Percentiles rank a stretch among this genome's conserved stretches.
Conservation (phyloP, 2,113 vertebrate genomes). For the Corynorhinus townsendii region DNA sequence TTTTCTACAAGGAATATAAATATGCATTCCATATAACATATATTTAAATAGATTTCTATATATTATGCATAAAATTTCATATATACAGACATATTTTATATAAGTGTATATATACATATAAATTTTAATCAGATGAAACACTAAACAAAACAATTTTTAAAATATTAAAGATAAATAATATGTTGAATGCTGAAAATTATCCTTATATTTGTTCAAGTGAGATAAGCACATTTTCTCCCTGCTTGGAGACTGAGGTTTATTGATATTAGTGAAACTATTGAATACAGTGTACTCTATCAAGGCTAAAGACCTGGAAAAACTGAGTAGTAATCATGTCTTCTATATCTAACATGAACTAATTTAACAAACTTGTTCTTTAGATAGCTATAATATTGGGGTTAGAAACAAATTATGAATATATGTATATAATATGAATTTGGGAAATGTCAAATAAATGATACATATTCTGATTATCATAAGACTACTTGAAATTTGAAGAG, state of each 20-base stretch:
- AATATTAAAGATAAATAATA: not conserved
- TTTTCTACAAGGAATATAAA: not conserved
- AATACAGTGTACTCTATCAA: not conserved
- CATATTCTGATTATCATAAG: not conserved
- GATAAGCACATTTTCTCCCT: not conserved
- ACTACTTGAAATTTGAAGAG: not conserved
- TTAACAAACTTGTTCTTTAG: not conserved
- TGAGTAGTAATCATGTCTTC: not conserved
- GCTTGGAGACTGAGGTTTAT: not conserved
- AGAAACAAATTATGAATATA: not conserved
- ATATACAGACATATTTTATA: not conserved
- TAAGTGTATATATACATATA: not conserved
- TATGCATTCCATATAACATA: not conserved
- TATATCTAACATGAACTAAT: not conserved
- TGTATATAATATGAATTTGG: not conserved
- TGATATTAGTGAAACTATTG: not conserved
- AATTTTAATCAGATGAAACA: not conserved
- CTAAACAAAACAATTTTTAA: not conserved
- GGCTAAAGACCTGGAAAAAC: not conserved
- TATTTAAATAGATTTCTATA: not conserved
- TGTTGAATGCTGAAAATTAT: not conserved
- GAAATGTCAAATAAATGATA: not conserved
- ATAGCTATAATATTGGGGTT: not conserved
- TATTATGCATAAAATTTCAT: not conserved
- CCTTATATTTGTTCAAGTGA: not conserved